phyloP scores from a whole-genome alignment of 2,888 invertebrate genomes.

The Fragum sueziense region DNA sequence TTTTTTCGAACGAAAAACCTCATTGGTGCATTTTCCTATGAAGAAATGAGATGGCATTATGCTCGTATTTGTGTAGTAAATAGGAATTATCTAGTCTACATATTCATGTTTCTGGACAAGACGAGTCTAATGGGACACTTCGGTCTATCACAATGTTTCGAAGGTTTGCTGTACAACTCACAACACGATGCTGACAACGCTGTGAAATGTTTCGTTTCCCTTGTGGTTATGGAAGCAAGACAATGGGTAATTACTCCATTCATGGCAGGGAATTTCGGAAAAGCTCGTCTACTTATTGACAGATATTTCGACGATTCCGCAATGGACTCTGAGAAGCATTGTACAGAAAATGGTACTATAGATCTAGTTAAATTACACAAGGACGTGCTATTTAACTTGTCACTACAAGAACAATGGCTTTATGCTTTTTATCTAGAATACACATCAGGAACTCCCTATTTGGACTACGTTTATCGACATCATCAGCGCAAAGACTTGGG shows the following conservation, averaged over 20 bases:
- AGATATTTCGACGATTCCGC: not conserved
- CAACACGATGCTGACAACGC: not conserved
- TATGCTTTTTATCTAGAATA: conserved; percentile 23
- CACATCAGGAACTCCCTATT: not conserved
- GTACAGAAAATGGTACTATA: not conserved
- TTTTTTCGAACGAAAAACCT: not conserved
- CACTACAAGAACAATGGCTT: conserved; percentile 27
- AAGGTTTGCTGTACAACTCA: conserved; percentile 2
- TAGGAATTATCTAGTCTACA: not conserved
- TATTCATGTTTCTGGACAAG: conserved; percentile 16
- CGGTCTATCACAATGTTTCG: conserved; percentile 13
- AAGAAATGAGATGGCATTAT: not conserved
- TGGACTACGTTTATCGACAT: conserved; percentile 3
- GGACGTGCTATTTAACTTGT: not conserved
- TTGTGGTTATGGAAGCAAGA: not conserved
- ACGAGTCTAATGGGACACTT: conserved; percentile 1
- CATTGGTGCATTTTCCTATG: not conserved
- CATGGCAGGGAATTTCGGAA: not conserved
- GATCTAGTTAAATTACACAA: not conserved
- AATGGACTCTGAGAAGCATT: not conserved
- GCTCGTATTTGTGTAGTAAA: not conserved
- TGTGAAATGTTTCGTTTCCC: not conserved
- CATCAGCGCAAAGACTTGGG: not conserved
- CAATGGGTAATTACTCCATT: not conserved
- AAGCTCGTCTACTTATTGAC: not conserved